These are phyloP conservation scores for Sycon ciliatum DNA, from an alignment of 37 sponge, comb jelly and placozoan species.

Conservation along the genomic window DNA sequence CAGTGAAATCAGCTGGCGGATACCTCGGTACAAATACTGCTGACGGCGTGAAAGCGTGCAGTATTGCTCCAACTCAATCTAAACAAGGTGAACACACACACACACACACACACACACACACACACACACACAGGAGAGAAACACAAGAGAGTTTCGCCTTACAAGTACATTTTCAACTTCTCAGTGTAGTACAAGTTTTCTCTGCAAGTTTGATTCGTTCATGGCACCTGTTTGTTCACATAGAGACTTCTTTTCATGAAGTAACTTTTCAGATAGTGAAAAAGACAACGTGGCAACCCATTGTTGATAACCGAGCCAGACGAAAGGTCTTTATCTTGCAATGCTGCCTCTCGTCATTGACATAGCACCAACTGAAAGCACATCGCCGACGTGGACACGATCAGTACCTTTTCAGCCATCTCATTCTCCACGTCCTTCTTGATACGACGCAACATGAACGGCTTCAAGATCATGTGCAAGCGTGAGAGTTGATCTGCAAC, in stretches of 20 bases:
- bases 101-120: too few species aligned
- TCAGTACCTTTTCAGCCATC: constrained; percentile 80
- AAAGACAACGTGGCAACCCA: not conserved
- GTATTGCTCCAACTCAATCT: constrained; percentile 71
- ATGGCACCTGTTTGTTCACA: too few species aligned
- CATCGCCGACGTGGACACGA: not conserved
- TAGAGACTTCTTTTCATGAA: too few species aligned
- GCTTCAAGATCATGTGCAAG: constrained; percentile 88
- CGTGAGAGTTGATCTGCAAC: constrained; percentile 71
- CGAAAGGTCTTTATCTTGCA: too few species aligned
- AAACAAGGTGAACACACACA: not conserved
- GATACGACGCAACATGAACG: constrained; percentile 88
- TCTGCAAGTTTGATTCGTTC: too few species aligned
- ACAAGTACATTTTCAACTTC: too few species aligned
- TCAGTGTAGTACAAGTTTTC: too few species aligned
- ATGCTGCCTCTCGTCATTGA: not conserved
- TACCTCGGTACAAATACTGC: constrained; percentile 60
- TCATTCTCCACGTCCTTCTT: constrained; percentile 91
- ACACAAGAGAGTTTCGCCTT: too few species aligned
- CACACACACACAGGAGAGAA: too few species aligned
- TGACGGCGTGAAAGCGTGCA: constrained; percentile 63
- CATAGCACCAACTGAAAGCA: not conserved
- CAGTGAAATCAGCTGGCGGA: constrained; percentile 68
- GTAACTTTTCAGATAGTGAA: too few species aligned
- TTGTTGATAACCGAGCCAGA: not conserved